A percentile compares a stretch with the other conserved stretches of the same genome.
Evolutionary conservation across 1,140 invertebrate species (phyloP).

Genomic region (Drosophila takahashii): DNA sequence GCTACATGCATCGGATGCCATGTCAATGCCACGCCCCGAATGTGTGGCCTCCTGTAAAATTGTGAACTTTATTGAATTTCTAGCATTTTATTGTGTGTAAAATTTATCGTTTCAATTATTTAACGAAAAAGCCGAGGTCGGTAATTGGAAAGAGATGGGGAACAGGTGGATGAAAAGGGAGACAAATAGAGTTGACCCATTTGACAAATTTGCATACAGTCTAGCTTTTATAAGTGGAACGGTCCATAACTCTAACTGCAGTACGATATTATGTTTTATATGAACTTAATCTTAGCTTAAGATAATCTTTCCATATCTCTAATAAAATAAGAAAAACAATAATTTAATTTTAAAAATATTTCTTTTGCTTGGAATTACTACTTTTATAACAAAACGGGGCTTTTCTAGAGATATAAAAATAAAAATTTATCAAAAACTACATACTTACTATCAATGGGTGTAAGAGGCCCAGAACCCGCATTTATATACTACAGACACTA

Average conservation of each 20-base stretch:
- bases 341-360: too few relatives aligned
- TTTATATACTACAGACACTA: neutral
- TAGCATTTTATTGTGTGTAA: constrained; percentile 75
- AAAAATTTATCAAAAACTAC: neutral
- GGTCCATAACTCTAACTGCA: neutral
- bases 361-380: too few relatives aligned
- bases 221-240: neutral
- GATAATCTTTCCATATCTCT: too few relatives aligned
- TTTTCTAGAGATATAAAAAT: too few relatives aligned
- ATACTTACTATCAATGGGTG: neutral
- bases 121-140: constrained; percentile 17
- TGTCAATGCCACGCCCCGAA: constrained; percentile 39
- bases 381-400: too few relatives aligned
- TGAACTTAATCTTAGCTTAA: too few relatives aligned
- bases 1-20: constrained; percentile 48
- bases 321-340: too few relatives aligned
- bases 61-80: constrained; percentile 80
- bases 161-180: neutral
- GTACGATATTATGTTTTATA: neutral
- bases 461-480: neutral
- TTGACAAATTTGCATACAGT: constrained; percentile 30
- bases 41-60: constrained; percentile 48
- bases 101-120: constrained; percentile 82
- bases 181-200: constrained; percentile 15
- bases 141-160: neutral